A percentile compares a stretch with the other conserved stretches of the same genome.
phyloP scores from a whole-genome alignment of 1,140 invertebrate species.

The Cydia pomonella region DNA sequence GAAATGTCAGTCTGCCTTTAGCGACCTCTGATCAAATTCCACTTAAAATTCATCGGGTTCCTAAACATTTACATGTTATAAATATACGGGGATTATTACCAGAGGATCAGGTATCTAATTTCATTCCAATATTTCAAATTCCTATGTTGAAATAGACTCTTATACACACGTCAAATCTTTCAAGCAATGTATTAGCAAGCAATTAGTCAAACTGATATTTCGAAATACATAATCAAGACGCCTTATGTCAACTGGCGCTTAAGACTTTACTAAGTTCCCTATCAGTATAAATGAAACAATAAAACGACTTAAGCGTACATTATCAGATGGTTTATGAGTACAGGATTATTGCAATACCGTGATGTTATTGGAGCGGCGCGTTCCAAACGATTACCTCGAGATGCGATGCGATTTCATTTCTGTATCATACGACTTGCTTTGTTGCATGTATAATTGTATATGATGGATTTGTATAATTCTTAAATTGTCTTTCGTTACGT shows the following conservation, averaged over 20 bases:
- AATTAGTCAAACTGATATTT: background rate
- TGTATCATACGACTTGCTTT: background rate
- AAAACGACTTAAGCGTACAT: background rate
- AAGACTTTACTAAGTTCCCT: background rate
- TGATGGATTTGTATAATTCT: background rate
- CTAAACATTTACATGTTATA: no score
- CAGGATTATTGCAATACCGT: slow-evolving; percentile 32
- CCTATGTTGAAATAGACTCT: no score
- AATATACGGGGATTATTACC: no score
- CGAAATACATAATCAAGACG: background rate
- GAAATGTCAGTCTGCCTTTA: no score
- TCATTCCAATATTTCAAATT: no score
- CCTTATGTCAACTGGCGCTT: background rate
- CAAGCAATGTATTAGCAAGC: background rate
- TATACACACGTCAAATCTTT: no score
- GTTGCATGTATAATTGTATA: background rate
- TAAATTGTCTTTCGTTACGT: background rate
- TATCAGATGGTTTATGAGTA: background rate
- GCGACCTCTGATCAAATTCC: no score
- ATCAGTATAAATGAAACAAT: background rate
- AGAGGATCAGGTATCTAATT: no score
- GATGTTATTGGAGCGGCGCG: slow-evolving; percentile 39
- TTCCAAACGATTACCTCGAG: slow-evolving; percentile 35
- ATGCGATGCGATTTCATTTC: slow-evolving; percentile 25
- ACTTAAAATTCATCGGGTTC: no score